Base-by-base conservation (phyloP, 2,797 vertebrate genomes). In the Sebastes cheni region DNA sequence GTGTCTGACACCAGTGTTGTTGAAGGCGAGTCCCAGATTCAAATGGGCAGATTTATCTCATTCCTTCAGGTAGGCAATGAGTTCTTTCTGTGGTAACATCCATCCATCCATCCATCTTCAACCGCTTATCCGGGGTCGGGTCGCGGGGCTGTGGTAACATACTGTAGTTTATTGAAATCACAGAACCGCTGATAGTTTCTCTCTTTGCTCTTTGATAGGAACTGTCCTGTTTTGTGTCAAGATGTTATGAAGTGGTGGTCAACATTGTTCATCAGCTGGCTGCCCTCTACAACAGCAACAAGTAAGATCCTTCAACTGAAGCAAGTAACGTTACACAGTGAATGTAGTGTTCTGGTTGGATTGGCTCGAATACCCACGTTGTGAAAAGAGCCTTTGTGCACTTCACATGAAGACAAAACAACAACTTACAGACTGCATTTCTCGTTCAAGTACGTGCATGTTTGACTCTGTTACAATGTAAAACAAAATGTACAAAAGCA, bases 1-100 rank as follows among this genome's bases (percentile, higher is more conserved):
- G 98, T 96, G 82, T 95, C 97, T 82, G 97, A 99, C 86, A 96
- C 96, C 64, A 97, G 97, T 87, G 95, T 98, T 93, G 94, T 97
- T 83, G 98, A 99, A 91, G 98, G 99, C 69, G 98, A 99, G 85
- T 97, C 96, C 58, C 98, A 99, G 91, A 97, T 99, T 93, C 98
- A 99, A 82, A 99, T 99, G 97, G 99, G 99, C 77, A 96, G 98
- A 93, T 99, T 98, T 87, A 96, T 99, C 94, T 98, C 98, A 25
- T 99, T 99, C 80, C 93, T 99, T 69, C 99, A 99, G 97, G 99
- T 99, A 56, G 60, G 65, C 23, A 5, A 3, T 42, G 8, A 36
- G 10, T 68, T 0, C 8, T 65, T 62, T 39, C 4, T 54, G 0
- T 39, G 2, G 10, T 68, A 5, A 22, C 1, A 1, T 14, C n/a